A percentile compares a stretch with the other conserved stretches of the same genome.
These are phyloP conservation scores for Cebus imitator DNA, from an alignment of 2,113 vertebrate genomes.

Conservation along the genomic window DNA sequence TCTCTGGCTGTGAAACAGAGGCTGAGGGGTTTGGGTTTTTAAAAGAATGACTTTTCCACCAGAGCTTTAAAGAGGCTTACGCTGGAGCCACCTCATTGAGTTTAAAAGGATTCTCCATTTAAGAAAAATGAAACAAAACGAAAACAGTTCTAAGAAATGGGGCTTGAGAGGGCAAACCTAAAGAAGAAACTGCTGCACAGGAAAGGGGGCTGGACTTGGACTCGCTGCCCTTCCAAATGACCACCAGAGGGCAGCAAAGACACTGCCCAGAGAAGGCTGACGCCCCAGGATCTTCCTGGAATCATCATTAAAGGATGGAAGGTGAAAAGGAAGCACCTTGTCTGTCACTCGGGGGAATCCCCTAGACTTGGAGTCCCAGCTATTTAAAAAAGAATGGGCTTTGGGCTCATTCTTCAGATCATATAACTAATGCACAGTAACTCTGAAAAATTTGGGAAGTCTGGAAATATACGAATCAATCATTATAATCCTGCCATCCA, in stretches of 20 bases:
- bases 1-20: background rate
- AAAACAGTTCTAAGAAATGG: background rate
- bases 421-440: background rate
- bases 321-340: background rate
- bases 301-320: background rate
- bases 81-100: background rate
- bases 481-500: background rate
- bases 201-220: background rate
- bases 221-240: background rate
- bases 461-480: background rate
- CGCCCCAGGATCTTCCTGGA: background rate
- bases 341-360: background rate
- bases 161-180: background rate
- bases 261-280: background rate
- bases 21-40: background rate
- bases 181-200: background rate
- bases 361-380: background rate
- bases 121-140: background rate
- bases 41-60: background rate
- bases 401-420: background rate
- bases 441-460: background rate
- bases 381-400: background rate
- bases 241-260: conserved; percentile 73
- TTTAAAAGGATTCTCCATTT: background rate
- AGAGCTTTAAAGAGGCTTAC: background rate